Evolutionary conservation across 2,888 invertebrate species (phyloP), one percentile per base, ranked within the genome.

Genomic region (Philopedon plagiatum): DNA sequence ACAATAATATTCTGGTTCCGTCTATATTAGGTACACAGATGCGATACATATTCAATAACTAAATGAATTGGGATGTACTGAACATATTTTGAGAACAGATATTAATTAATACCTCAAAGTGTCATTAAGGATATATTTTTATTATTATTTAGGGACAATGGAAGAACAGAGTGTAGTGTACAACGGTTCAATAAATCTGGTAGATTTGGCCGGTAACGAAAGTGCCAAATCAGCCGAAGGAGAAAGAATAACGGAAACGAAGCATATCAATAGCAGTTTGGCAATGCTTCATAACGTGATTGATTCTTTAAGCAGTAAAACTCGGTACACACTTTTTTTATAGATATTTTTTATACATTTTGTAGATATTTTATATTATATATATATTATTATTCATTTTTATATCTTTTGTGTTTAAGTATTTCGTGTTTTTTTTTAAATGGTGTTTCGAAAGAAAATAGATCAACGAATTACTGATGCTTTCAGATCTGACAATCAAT

Each of bases 151-250:
- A 56, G 34, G 34, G 3, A 32, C 26, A 4, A 34, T 26, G 8
- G 86, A 87, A 1, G 87, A 86, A 49, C 90, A 89, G 54, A 89
- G 90, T 76, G 90, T 91, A 78, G 87, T 87, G 58, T 92, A 90
- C 26, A 86, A 88, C 0, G 93, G 93, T 39, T 91, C 91, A 51
- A 87, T 96, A 29, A 94, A 94, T 86, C 86, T 96, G 75, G 94
- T 96, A 0, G 96, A 96, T 83, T 87, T 96, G 78, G 96, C 96
- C 34, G 96, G 96, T 8, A 95, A 94, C 0, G 96, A 96, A 83
- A 91, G 93, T 81, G 93, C 89, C 15, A 93, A 90, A 78, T 86
- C 79, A 41, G 56, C 61, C 0, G 54, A 65, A 0, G 74, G 74
- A 32, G 82, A 83, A 21, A 87, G 94, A 74, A 90, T 95, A 86